Evolutionary conservation across 2,888 invertebrate genomes (phyloP).

Genomic region (Parapristionchus giblindavisi): DNA sequence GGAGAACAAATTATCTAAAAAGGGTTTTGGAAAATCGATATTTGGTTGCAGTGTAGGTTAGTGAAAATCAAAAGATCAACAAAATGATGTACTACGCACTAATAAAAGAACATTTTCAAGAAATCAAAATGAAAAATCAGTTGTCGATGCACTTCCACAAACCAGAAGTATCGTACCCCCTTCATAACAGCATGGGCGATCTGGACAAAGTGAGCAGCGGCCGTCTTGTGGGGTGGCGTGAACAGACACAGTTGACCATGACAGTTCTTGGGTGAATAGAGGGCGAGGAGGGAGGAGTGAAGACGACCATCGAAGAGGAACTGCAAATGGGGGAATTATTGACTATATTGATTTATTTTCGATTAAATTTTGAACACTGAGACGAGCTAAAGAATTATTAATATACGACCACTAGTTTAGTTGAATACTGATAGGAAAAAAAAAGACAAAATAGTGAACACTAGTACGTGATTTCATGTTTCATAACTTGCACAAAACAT

Average conservation of each 20-base stretch:
- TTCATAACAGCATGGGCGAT: constrained; percentile 99
- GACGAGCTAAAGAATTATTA: too few relatives aligned
- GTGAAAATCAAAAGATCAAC: too few relatives aligned
- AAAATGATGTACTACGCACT: too few relatives aligned
- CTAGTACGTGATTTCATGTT: too few relatives aligned
- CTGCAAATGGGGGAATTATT: constrained; percentile 74
- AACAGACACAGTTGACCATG: constrained; percentile 98
- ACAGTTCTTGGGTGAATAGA: constrained; percentile 99
- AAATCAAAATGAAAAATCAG: neutral
- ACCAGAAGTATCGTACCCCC: constrained; percentile 74
- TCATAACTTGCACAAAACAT: too few relatives aligned
- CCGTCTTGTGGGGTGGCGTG: constrained; percentile 95
- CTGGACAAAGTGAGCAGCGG: constrained; percentile 92
- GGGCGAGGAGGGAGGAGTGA: constrained; percentile 94
- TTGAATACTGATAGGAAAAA: too few relatives aligned
- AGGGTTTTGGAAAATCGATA: too few relatives aligned
- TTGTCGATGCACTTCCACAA: neutral
- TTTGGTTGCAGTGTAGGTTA: too few relatives aligned
- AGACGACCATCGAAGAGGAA: constrained; percentile 97
- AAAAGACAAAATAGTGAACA: too few relatives aligned
- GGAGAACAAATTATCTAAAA: too few relatives aligned
- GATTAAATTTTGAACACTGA: neutral
- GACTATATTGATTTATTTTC: neutral
- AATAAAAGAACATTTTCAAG: too few relatives aligned
- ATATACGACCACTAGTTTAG: too few relatives aligned